Base-by-base conservation (phyloP, 2,113 vertebrate genomes). In the Atractosteus spatula region DNA sequence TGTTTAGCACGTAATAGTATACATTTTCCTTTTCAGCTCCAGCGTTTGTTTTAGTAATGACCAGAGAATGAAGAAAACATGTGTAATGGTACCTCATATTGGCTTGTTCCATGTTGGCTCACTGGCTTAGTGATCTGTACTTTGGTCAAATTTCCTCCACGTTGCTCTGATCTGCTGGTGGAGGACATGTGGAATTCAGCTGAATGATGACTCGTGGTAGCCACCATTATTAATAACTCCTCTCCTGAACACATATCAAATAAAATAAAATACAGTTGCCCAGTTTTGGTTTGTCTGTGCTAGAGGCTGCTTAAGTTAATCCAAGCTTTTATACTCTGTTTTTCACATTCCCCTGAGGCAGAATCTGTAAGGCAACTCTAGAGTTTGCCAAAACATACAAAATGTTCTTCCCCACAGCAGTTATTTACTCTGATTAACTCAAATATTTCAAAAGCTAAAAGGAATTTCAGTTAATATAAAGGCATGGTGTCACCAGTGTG, bases 41-140 rank as follows among this genome's bases (percentile, higher is more conserved):
- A 64, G 67, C 2, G 55, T 10, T 70, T 45, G 72, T 77, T 74
- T 76, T 74, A 78, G 72, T 77, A 51, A 51, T 7, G 47, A 3
- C 82, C 71, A 41, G 17, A 69, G 73, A 14, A 45, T 67, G 65
- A 67, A 41, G 65, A 42, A 65, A 42, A 41, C 12, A 29, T 51
- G 10, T 51, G 10, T 51, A 51, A 51, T 51, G 47, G 10, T 51
- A 51, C 47, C 47, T 51, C 47, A 51, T 7, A 51, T 5, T 51
- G 47, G 10, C 5, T 7, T 51, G 47, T 5, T 51, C 47, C 5
- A 51, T 51, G 47, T 51, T 8, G 13, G 13, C 56, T 59, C 10
- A 13, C 3, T 59, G 10, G 2, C 5, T 13, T 3, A n/a, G 57
- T 13, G 12, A 16, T 13, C 57, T 59, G 57, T 16, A 59, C 57